phyloP scores from a whole-genome alignment of 2,888 invertebrate species.

The Dasysyrphus albostriatus region DNA sequence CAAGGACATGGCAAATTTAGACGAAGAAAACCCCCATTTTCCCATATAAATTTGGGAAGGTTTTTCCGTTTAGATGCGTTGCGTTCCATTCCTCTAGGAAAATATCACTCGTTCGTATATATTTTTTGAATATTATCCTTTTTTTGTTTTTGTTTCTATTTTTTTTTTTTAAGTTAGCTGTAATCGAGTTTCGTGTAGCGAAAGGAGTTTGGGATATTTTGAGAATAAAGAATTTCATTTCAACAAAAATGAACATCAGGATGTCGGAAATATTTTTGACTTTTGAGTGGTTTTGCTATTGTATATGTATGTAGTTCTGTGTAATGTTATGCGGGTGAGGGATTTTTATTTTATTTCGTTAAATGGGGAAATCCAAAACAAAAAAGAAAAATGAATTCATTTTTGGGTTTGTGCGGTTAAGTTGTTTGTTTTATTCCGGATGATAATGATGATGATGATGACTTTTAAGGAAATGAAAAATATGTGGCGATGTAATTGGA shows the following conservation, averaged over 20 bases:
- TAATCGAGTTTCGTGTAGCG: background rate
- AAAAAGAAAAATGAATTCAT: constrained; percentile 10
- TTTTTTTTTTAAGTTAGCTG: constrained; percentile 3
- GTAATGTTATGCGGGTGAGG: constrained; percentile 14
- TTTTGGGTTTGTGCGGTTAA: constrained; percentile 7
- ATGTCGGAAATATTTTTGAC: constrained; percentile 64
- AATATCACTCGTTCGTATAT: constrained; percentile 26
- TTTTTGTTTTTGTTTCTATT: background rate
- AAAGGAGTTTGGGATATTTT: background rate
- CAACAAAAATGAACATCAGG: constrained; percentile 51
- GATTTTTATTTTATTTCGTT: background rate
- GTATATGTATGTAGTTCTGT: constrained; percentile 12
- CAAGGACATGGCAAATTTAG: constrained; percentile 28
- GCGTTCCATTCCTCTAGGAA: constrained; percentile 18
- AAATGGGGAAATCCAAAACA: background rate
- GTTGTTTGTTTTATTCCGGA: background rate
- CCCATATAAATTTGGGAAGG: constrained; percentile 60
- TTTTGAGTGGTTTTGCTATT: constrained; percentile 66
- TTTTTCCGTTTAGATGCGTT: constrained; percentile 32
- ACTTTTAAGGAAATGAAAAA: background rate
- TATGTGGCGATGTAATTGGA: background rate
- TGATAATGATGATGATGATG: constrained; percentile 7
- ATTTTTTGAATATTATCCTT: constrained; percentile 3
- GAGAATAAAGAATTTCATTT: constrained; percentile 59
- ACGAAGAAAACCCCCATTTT: constrained; percentile 41